Conservation (phyloP, 1,140 invertebrate genomes). For the Ostrea edulis region DNA sequence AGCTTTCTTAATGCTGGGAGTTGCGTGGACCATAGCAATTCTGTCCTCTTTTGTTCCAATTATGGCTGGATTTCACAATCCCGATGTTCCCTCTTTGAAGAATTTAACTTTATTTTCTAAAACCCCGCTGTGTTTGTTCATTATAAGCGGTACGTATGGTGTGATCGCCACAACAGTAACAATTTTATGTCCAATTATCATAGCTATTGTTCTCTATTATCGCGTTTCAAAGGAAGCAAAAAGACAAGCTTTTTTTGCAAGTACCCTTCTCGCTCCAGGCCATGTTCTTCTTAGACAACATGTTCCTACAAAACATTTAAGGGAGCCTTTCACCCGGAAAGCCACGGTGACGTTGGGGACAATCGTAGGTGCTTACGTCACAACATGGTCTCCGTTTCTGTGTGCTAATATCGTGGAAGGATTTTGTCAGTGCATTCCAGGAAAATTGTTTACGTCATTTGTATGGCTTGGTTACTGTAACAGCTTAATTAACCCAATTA, state of each 20-base stretch:
- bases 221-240: constrained; percentile 73
- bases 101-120: constrained; percentile 68
- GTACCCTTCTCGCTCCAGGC: constrained; percentile 68
- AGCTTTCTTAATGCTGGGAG: constrained; percentile 91
- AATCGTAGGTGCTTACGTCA: constrained; percentile 88
- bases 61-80: constrained; percentile 90
- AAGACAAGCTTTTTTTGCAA: constrained; percentile 70
- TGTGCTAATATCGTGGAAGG: constrained; percentile 96
- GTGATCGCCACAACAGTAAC: constrained; percentile 68
- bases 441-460: constrained; percentile 64
- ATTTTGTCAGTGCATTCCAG: constrained; percentile 85
- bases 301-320: constrained; percentile 67
- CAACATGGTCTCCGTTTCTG: constrained; percentile 98
- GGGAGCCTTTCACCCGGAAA: constrained; percentile 73
- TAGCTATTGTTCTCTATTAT: constrained; percentile 72
- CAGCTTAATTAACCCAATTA: constrained; percentile 97
- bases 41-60: constrained; percentile 98
- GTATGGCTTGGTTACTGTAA: constrained; percentile 96
- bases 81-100: constrained; percentile 62
- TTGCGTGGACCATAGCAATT: constrained; percentile 96
- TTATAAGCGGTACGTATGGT: constrained; percentile 69
- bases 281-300: constrained; percentile 71
- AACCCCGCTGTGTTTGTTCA: constrained; percentile 70
- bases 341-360: constrained; percentile 75
- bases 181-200: constrained; percentile 71